A percentile compares a stretch with the other conserved stretches of the same genome.
Evolutionary conservation across 2,113 vertebrate genomes (phyloP).

Genomic region (Xenopus laevis): DNA sequence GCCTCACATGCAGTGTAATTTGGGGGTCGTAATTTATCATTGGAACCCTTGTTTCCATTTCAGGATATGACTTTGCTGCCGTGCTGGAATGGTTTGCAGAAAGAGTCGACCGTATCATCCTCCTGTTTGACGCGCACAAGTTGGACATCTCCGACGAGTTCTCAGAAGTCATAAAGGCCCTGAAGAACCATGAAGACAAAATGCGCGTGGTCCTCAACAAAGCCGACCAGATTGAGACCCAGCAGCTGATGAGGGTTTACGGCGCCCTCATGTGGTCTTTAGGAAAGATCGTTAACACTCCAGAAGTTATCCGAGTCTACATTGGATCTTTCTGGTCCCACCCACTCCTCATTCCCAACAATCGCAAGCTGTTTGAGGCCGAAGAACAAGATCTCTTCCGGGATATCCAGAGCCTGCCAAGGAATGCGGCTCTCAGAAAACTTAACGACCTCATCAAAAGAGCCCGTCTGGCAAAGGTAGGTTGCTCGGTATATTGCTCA

Average conservation of each 20-base stretch:
- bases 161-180: conserved; percentile 89
- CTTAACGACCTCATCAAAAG: conserved; percentile 96
- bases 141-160: conserved; percentile 96
- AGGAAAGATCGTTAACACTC: conserved; percentile 93
- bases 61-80: conserved; percentile 92
- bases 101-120: conserved; percentile 90
- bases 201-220: conserved; percentile 94
- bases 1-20: too few species aligned
- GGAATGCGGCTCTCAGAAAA: conserved; percentile 90
- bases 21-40: too few species aligned
- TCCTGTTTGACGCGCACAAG: conserved; percentile 94
- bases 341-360: conserved; percentile 88
- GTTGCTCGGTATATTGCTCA: neutral
- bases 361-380: conserved; percentile 85
- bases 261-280: conserved; percentile 97
- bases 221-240: conserved; percentile 92
- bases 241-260: conserved; percentile 94
- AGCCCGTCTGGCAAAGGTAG: conserved; percentile 89
- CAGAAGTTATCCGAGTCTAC: conserved; percentile 89
- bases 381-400: conserved; percentile 91
- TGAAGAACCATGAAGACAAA: conserved; percentile 97
- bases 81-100: conserved; percentile 96
- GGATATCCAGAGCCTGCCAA: conserved; percentile 89
- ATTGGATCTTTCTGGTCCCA: conserved; percentile 95
- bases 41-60: neutral